Base-by-base conservation (phyloP, 2,113 vertebrate species). In the Tor tambroides region DNA sequence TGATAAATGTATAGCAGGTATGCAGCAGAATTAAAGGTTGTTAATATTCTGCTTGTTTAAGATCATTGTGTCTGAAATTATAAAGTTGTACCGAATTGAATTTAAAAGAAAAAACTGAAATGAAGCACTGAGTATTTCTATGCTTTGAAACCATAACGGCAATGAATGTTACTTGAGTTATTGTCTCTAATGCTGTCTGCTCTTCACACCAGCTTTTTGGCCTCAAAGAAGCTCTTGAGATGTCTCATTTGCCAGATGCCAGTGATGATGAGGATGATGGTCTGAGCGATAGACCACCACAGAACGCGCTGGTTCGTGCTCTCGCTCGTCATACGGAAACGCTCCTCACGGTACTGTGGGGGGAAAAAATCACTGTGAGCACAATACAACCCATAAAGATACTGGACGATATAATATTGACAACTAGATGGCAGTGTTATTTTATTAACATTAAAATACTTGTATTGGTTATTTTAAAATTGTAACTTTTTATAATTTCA, bases 201-300 rank as follows among this genome's bases (percentile, higher is more conserved):
- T 43, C 76, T 3, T 89, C 95, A 98, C 88, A 99, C 97, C 90
- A 99, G 91, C 85, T 98, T 99, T 93, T 99, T 99, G 89, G 97
- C 97, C 90, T 99, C 97, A 21, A 99, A 99, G 93, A 99, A 99
- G 91, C 97, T 97, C 90, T 99, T 99, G 86, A 99, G 97, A 82
- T 98, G 98, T 75, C 96, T 95, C 97, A 98, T 98, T 93, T 99
- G 98, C 98, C 98, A 99, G 90, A 98, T 96, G 49, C 97, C 97
- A 0, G 97, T 98, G 92, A 98, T 90, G 90, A 98, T 96, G 90
- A 98, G 97, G 94, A 99, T 99, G 92, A 97, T 90, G 0, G 97
- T 98, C 91, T 99, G 98, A 7, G 97, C 94, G 1, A 99, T 98
- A 88, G 98, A 98, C 98, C 97, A 99, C 98, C 98, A 99, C 5